A percentile compares a stretch with the other conserved stretches of the same genome.
phyloP scores from a whole-genome alignment of 2,888 invertebrate genomes.

The Platypus cylindrus region DNA sequence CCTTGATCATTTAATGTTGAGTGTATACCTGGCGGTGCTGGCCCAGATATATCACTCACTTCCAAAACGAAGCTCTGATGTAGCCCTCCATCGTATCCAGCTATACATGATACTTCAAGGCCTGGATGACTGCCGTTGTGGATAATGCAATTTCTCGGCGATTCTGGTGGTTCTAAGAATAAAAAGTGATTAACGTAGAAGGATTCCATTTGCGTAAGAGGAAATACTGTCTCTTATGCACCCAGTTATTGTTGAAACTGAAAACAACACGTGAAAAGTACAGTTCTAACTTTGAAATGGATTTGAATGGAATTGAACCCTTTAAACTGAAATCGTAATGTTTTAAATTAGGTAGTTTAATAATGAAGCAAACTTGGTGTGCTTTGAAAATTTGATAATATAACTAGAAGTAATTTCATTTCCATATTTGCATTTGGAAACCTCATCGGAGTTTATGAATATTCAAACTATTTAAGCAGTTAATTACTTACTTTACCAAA shows the following conservation, averaged over 20 bases:
- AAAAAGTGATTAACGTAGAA: no score
- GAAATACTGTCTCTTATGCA: no score
- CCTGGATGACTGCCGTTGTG: conserved; percentile 49
- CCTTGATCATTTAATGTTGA: conserved; percentile 36
- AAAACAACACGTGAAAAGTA: no score
- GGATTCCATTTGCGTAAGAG: no score
- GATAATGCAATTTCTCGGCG: conserved; percentile 61
- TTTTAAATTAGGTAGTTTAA: conserved; percentile 22
- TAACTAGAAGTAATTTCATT: conserved; percentile 29
- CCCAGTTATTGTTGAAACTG: no score
- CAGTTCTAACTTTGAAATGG: no score
- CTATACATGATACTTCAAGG: conserved; percentile 58
- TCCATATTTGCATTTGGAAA: conserved; percentile 27
- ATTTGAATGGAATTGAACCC: no score
- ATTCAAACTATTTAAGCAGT: conserved; percentile 27
- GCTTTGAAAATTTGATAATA: conserved; percentile 29
- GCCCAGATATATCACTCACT: conserved; percentile 50
- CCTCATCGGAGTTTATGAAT: conserved; percentile 27
- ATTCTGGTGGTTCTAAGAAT: conserved; percentile 68
- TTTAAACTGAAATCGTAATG: conserved; percentile 20
- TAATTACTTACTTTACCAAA: conserved; percentile 24
- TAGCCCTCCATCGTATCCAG: conserved; percentile 71
- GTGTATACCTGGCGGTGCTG: conserved; percentile 30
- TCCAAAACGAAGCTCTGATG: conserved; percentile 73
- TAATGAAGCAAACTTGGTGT: conserved; percentile 26